Base-by-base conservation (phyloP, 2,888 invertebrate genomes). In the Anoncus sp. region DNA sequence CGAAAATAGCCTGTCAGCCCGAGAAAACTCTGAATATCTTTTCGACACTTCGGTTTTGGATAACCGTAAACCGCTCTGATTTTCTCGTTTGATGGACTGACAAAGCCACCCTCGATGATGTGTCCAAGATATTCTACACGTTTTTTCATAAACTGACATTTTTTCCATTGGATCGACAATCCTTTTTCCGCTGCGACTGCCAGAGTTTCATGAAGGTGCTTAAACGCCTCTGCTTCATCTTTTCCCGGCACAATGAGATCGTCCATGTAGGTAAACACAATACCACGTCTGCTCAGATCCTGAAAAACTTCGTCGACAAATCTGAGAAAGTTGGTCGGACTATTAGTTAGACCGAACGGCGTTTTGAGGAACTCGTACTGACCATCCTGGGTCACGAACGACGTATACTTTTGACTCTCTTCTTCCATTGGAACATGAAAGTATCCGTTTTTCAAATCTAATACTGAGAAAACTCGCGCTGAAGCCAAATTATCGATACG, bases 11-110 rank as follows among this genome's bases (percentile, higher is more conserved):
- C 86, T 0, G 87, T 87, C 1, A 90, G 66, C 4, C 88, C 77
- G 72, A n/a, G 43, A 73, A 88, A 90, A 59, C 88, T 89, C n/a
- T 87, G 59, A 67, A 89, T 90, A 81, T 88, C 87, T 20, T 14
- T 22, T 12, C 40, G 14, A 22, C 40, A 40, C 43, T 22, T 40
- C 24, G 59, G 40, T 22, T 1, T 43, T n/a, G 40, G 59, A 9
- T 59, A 43, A 22, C 40, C 9, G 40, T 22, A 14, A n/a, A 59
- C 88, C 3, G 86, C 85, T 24, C 80, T n/a, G 2, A 82, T 81
- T 63, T 90, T 90, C 10, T 60, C 55, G 4, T 66, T 47, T 3
- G n/a, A n/a, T n/a, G n/a, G n/a, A n/a, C n/a, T n/a, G n/a, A n/a
- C n/a, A n/a, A n/a, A n/a, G n/a, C n/a, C 85, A 81, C 4, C 88